Conservation (phyloP, 2,888 invertebrate genomes). For the Archaeoteleia sp. region DNA sequence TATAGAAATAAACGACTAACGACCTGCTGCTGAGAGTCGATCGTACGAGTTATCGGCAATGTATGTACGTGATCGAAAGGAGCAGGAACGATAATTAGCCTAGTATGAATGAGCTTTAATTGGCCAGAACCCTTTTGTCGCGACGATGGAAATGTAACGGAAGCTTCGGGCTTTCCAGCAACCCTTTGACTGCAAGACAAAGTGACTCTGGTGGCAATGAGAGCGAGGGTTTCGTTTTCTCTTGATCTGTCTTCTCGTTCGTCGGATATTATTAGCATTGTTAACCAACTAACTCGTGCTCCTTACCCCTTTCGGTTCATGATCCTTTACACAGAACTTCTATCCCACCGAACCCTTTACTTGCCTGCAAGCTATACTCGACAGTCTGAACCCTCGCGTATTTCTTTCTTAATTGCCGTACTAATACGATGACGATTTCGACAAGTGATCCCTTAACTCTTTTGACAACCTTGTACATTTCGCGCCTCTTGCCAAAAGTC, state of each 20-base stretch:
- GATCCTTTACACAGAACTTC: slow-evolving; percentile 60
- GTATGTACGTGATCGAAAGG: slow-evolving; percentile 51
- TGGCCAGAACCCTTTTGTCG: slow-evolving; percentile 62
- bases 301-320: slow-evolving; percentile 62
- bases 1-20: slow-evolving; percentile 70
- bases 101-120: slow-evolving; percentile 71
- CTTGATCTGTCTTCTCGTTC: slow-evolving; percentile 55
- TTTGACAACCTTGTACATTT: too few relatives aligned
- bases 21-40: slow-evolving; percentile 65
- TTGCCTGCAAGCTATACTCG: slow-evolving; percentile 60
- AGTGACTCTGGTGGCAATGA: slow-evolving; percentile 56
- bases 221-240: slow-evolving; percentile 58
- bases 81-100: slow-evolving; percentile 68
- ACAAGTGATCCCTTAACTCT: slow-evolving; percentile 1
- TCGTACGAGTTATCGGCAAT: slow-evolving; percentile 64
- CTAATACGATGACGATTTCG: slow-evolving; percentile 63
- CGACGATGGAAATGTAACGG: slow-evolving; percentile 58
- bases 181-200: slow-evolving; percentile 68
- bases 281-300: slow-evolving; percentile 70
- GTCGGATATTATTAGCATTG: slow-evolving; percentile 72
- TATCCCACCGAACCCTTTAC: slow-evolving; percentile 59
- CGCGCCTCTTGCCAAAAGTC: too few relatives aligned
- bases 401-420: slow-evolving; percentile 66
- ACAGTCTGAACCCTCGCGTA: slow-evolving; percentile 37
- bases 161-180: slow-evolving; percentile 57